Conservation (phyloP, 2,113 vertebrate species). For the Camelus dromedarius region DNA sequence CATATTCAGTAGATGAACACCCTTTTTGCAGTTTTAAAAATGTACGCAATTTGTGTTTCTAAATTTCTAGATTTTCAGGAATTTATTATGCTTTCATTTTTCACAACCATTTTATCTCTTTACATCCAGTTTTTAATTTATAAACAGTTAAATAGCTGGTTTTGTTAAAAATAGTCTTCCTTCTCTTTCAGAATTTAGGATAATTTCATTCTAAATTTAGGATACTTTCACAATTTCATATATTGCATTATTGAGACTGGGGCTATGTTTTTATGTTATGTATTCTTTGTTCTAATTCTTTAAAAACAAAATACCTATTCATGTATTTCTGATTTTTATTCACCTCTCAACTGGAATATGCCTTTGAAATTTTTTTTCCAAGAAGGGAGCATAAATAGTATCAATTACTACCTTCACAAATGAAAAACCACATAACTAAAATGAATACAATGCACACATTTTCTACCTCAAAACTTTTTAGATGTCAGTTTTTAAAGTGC, state of each 20-base stretch:
- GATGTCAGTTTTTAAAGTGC: neutral
- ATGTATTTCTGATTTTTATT: slow-evolving; percentile 5
- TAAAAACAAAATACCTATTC: slow-evolving; percentile 26
- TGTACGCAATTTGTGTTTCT: neutral
- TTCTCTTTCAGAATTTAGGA: slow-evolving; percentile 18
- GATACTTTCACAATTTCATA: slow-evolving; percentile 12
- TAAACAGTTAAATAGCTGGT: neutral
- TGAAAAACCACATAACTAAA: neutral
- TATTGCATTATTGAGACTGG: neutral
- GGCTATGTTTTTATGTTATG: neutral
- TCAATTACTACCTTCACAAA: neutral
- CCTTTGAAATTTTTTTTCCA: neutral
- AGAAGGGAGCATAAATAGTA: neutral
- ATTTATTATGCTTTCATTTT: slow-evolving; percentile 46
- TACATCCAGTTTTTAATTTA: slow-evolving; percentile 35
- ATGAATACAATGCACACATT: neutral
- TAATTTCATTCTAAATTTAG: neutral
- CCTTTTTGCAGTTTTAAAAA: neutral
- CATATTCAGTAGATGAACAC: neutral
- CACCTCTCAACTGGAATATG: neutral
- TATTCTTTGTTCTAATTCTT: neutral
- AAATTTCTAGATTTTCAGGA: neutral
- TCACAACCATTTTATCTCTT: neutral
- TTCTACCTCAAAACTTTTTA: neutral
- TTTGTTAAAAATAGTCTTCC: slow-evolving; percentile 5